These are phyloP conservation scores for Ypsolopha sequella DNA, from an alignment of 2,888 invertebrate genomes.

Conservation along the genomic window DNA sequence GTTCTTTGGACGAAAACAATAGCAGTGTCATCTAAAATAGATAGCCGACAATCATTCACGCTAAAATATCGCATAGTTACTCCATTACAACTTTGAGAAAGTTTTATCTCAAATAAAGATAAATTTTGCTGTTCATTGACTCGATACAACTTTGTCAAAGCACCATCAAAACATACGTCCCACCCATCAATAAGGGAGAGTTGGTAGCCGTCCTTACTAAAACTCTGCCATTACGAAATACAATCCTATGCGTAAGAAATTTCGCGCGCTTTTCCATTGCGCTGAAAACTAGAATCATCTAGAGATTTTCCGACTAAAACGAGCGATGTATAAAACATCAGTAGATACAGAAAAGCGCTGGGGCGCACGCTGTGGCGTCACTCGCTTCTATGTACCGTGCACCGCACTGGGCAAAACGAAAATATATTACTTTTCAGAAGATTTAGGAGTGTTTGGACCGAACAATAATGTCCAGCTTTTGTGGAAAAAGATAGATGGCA, in stretches of 20 bases:
- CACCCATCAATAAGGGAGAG: slow-evolving; percentile 35
- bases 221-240: slow-evolving; percentile 37
- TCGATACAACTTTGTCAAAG: slow-evolving; percentile 16
- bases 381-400: slow-evolving; percentile 51
- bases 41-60: too few relatives aligned
- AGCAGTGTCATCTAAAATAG: too few relatives aligned
- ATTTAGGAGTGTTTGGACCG: slow-evolving; percentile 73
- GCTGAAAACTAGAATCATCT: slow-evolving; percentile 18
- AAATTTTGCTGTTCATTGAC: neutral
- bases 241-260: slow-evolving; percentile 32
- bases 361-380: slow-evolving; percentile 48
- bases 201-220: slow-evolving; percentile 37
- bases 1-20: too few relatives aligned
- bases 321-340: slow-evolving; percentile 63
- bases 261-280: slow-evolving; percentile 41
- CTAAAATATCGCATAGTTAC: too few relatives aligned
- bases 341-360: slow-evolving; percentile 49
- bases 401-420: slow-evolving; percentile 70
- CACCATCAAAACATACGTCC: slow-evolving; percentile 13
- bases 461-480: slow-evolving; percentile 73
- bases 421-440: slow-evolving; percentile 72
- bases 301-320: slow-evolving; percentile 22
- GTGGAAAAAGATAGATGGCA: slow-evolving; percentile 71
- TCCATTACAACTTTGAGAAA: too few relatives aligned
- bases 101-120: too few relatives aligned